Percentiles rank a stretch among this genome's conserved stretches.
Evolutionary conservation across 2,888 invertebrate species (phyloP).

Genomic region (Mesoligia furuncula): DNA sequence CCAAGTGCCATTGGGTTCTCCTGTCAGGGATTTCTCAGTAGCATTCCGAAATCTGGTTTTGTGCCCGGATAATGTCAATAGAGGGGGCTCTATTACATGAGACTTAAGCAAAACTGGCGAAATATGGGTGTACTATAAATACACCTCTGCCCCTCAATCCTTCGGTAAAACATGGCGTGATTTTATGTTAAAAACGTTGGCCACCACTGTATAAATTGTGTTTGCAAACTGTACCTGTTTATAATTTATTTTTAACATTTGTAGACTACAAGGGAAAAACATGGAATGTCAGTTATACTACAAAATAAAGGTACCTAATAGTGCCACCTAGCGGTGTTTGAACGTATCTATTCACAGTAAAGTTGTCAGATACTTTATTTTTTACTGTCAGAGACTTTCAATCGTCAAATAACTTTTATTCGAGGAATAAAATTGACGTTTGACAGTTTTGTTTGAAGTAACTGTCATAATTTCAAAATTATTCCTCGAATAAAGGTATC

Average conservation of each 20-base stretch:
- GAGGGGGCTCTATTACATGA: neutral
- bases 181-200: neutral
- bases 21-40: neutral
- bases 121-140: neutral
- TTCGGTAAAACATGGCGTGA: neutral
- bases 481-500: too few species aligned
- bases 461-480: too few species aligned
- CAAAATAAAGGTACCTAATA: neutral
- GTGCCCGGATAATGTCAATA: neutral
- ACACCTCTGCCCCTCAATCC: neutral
- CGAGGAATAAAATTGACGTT: too few species aligned
- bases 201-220: conserved; percentile 1
- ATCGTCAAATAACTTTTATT: too few species aligned
- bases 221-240: neutral
- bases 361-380: too few species aligned
- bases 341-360: neutral
- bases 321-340: neutral
- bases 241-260: neutral
- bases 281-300: neutral
- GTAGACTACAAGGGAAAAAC: neutral
- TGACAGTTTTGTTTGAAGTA: too few species aligned
- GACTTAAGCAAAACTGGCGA: neutral
- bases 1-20: neutral
- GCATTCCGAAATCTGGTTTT: too few species aligned
- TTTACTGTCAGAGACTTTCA: too few species aligned